A percentile compares a stretch with the other conserved stretches of the same genome.
These are phyloP conservation scores for Lutraria rhynchaena DNA, from an alignment of 1,140 invertebrate species.

Conservation along the genomic window DNA sequence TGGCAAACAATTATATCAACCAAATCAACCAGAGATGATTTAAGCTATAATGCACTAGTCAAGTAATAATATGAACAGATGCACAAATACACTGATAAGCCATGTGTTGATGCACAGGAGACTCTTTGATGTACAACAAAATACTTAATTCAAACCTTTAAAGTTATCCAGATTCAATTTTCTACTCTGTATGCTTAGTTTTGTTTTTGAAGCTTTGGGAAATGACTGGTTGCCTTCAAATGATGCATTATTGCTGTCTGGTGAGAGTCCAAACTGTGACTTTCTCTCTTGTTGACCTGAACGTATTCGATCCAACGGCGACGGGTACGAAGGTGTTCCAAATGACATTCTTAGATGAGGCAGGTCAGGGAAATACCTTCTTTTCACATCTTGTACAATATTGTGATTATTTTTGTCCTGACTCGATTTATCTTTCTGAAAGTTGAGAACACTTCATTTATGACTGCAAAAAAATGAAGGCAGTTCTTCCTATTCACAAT, in stretches of 20 bases:
- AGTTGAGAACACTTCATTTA: too few species aligned
- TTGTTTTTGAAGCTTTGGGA: slow-evolving; percentile 65
- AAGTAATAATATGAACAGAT: too few species aligned
- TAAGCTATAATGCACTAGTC: too few species aligned
- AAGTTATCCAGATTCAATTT: slow-evolving; percentile 46
- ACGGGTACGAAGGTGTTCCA: slow-evolving; percentile 71
- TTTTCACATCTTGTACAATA: not conserved
- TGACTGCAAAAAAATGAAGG: too few species aligned
- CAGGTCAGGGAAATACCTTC: slow-evolving; percentile 27
- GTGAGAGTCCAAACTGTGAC: slow-evolving; percentile 70
- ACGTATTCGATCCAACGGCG: slow-evolving; percentile 69
- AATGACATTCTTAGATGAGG: slow-evolving; percentile 40
- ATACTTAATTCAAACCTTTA: slow-evolving; percentile 46
- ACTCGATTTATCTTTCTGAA: not conserved
- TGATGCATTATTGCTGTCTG: slow-evolving; percentile 63
- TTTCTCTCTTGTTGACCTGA: slow-evolving; percentile 68
- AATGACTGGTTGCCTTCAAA: slow-evolving; percentile 81
- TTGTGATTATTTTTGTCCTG: not conserved
- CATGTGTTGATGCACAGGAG: too few species aligned
- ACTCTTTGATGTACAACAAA: too few species aligned
- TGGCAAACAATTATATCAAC: too few species aligned
- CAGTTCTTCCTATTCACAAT: too few species aligned
- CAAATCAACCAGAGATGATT: too few species aligned
- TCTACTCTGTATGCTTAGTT: slow-evolving; percentile 3
- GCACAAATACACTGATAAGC: too few species aligned